Evolutionary conservation across 2,888 invertebrate genomes (phyloP).

Genomic region (Anthoptus insignis): DNA sequence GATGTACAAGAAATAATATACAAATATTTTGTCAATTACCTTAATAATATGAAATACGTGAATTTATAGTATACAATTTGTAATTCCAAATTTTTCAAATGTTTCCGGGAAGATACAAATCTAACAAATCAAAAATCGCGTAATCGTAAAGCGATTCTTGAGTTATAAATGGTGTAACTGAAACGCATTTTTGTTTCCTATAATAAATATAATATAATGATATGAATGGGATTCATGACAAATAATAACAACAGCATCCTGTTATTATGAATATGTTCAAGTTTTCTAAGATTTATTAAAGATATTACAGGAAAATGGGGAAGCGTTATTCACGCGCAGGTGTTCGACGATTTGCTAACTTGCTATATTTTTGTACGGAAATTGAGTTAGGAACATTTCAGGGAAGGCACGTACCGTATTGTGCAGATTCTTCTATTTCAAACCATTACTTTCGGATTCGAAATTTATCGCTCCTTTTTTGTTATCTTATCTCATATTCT

Average conservation of each 20-base stretch:
- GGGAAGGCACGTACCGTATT: slow-evolving; percentile 48
- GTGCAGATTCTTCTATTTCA: slow-evolving; percentile 37
- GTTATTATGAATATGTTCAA: slow-evolving; percentile 70
- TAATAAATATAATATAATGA: too few relatives aligned
- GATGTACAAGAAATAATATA: too few relatives aligned
- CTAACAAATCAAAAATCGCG: too few relatives aligned
- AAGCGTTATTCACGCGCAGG: slow-evolving; percentile 83
- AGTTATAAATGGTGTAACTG: too few relatives aligned
- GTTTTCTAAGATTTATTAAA: slow-evolving; percentile 78
- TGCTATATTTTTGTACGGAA: slow-evolving; percentile 79
- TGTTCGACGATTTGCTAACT: slow-evolving; percentile 85
- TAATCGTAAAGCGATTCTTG: too few relatives aligned
- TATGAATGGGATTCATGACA: slow-evolving; percentile 43
- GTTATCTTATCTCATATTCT: slow-evolving; percentile 1
- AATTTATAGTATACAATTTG: too few relatives aligned
- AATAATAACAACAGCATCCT: slow-evolving; percentile 57
- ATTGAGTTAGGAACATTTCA: slow-evolving; percentile 71
- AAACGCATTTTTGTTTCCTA: too few relatives aligned
- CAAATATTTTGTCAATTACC: too few relatives aligned
- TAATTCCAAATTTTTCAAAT: too few relatives aligned
- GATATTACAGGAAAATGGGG: slow-evolving; percentile 78
- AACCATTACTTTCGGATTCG: slow-evolving; percentile 25
- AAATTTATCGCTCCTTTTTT: slow-evolving; percentile 13
- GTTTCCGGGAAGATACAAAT: too few relatives aligned
- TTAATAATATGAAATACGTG: too few relatives aligned